Evolutionary conservation across 2,797 vertebrate species (phyloP).

Genomic region (Pitangus sulphuratus): DNA sequence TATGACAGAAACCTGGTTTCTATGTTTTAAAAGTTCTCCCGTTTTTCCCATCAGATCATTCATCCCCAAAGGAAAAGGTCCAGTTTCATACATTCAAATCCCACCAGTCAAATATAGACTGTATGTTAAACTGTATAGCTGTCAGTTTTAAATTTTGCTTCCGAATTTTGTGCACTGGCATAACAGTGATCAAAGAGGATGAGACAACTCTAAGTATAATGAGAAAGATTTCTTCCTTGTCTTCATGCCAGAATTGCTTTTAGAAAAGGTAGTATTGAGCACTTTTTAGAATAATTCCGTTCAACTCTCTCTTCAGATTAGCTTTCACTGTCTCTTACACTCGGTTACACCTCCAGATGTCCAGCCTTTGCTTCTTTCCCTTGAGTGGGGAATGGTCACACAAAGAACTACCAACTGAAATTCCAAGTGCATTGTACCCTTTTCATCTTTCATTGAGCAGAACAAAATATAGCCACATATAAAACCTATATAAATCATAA

Average conservation of each 20-base stretch:
- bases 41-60: not conserved
- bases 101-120: not conserved
- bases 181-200: not conserved
- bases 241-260: not conserved
- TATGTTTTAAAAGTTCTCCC: not conserved
- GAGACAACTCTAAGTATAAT: not conserved
- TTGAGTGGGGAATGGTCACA: not conserved
- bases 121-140: not conserved
- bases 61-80: not conserved
- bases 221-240: not conserved
- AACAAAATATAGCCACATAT: conserved; percentile 8
- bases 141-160: not conserved
- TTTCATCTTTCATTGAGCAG: conserved; percentile 44
- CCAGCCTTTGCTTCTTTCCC: not conserved
- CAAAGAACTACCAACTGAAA: not conserved
- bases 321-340: not conserved
- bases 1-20: not conserved
- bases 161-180: not conserved
- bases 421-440: not conserved
- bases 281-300: not conserved
- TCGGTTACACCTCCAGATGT: not conserved
- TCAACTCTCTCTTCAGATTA: not conserved
- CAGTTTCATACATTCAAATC: not conserved
- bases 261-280: not conserved
- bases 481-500: conserved; percentile 8